These are phyloP conservation scores for Xylota sylvarum DNA, from an alignment of 2,888 invertebrate species.

Conservation along the genomic window DNA sequence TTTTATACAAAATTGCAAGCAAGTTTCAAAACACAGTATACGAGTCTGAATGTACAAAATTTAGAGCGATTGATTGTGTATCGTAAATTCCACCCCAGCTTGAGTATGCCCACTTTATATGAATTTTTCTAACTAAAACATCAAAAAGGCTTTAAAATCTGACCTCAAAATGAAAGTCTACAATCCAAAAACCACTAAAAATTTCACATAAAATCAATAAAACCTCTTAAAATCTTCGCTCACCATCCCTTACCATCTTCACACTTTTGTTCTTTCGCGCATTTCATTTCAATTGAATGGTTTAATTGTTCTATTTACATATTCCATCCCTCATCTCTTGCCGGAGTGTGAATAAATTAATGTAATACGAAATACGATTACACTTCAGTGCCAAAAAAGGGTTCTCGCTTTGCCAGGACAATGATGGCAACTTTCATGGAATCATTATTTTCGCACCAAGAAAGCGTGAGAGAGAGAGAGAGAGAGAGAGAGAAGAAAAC, in stretches of 20 bases:
- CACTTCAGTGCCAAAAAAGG: conserved; percentile 66
- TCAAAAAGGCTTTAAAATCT: neutral
- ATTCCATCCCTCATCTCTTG: conserved; percentile 14
- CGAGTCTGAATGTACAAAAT: too few relatives aligned
- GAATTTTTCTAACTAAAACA: too few relatives aligned
- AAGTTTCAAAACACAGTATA: too few relatives aligned
- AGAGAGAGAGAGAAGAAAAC: neutral
- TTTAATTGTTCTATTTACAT: conserved; percentile 71
- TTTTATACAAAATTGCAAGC: too few relatives aligned
- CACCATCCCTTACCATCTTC: neutral
- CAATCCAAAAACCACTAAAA: neutral
- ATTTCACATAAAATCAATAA: neutral
- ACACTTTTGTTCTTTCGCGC: neutral
- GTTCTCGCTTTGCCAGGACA: conserved; percentile 16
- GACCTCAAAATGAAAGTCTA: neutral
- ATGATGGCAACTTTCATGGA: conserved; percentile 36
- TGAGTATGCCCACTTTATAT: too few relatives aligned
- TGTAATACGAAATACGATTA: conserved; percentile 73
- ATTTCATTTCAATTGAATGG: conserved; percentile 64
- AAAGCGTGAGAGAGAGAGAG: too few relatives aligned
- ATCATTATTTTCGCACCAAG: conserved; percentile 39
- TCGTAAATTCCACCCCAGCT: too few relatives aligned
- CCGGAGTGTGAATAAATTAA: conserved; percentile 71
- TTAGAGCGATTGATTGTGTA: too few relatives aligned
- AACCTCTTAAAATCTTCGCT: neutral